Evolutionary conservation across 2,888 invertebrate species (phyloP), one percentile per base, ranked within the genome.

Genomic region (Conchocele bisecta): DNA sequence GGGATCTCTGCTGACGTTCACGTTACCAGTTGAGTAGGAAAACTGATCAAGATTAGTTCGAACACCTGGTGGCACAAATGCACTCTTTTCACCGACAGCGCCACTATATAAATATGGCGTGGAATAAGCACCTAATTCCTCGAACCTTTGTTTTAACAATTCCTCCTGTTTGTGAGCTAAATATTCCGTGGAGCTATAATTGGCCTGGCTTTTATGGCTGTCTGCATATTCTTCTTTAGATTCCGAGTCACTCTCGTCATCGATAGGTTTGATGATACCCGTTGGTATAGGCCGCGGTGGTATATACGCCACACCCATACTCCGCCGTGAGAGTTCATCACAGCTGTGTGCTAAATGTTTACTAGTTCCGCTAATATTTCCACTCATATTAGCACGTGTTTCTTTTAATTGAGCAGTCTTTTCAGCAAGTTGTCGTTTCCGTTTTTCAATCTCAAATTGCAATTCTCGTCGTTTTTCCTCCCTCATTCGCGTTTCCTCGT

Each of bases 381-480:
- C 70, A n/a, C n/a, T n/a, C n/a, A n/a, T n/a, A 83, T 79, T 35
- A 93, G 87, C 9, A 11, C 72, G 68, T 11, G 66, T 60, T 46
- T 76, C 69, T 54, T 76, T 76, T 22, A 76, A 44, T 33, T 93
- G 90, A n/a, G 92, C 92, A 70, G 93, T 92, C 77, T 93, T 93
- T 79, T 93, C 93, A 6, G 74, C 74, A 67, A 94, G 92, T 82
- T 93, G 93, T 79, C 92, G 92, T 46, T 93, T 91, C n/a, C 94
- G 89, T 57, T 93, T 90, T 13, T 93, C 93, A 69, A 94, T 93
- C 86, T 94, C 94, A 44, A 93, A 93, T 79, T 93, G 93, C 66
- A 94, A 92, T 77, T 93, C 92, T 39, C 92, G 91, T 85, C 93
- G 93, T 84, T 93, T 93, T 82, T 93, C 92, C 80, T 94, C 94